These are phyloP conservation scores for Anabacerthia variegaticeps DNA, from an alignment of 2,797 vertebrate species.

Conservation along the genomic window DNA sequence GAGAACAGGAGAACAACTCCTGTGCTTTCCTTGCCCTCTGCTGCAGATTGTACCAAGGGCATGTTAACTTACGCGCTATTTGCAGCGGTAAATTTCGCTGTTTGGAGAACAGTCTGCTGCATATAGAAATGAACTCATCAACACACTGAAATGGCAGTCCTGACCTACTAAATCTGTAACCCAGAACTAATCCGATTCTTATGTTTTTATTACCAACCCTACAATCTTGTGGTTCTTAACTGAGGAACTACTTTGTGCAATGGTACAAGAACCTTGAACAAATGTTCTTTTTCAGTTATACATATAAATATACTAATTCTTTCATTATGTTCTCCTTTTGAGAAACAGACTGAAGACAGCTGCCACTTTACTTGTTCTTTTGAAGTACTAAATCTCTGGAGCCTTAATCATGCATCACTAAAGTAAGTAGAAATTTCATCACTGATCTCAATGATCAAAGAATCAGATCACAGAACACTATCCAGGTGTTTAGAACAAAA, in stretches of 20 bases:
- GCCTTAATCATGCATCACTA: neutral
- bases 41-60: neutral
- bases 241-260: neutral
- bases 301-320: neutral
- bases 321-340: neutral
- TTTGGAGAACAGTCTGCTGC: neutral
- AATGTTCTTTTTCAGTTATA: neutral
- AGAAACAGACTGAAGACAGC: neutral
- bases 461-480: neutral
- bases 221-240: neutral
- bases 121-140: neutral
- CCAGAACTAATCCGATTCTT: neutral
- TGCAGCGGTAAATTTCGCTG: accelerated
- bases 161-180: neutral
- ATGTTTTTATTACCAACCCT: neutral
- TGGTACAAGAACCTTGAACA: neutral
- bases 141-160: neutral
- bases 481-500: neutral
- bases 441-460: neutral
- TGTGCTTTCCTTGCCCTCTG: neutral
- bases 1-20: neutral
- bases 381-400: neutral
- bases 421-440: neutral
- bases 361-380: neutral
- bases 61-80: neutral